Percentiles rank a stretch among this genome's conserved stretches.
phyloP scores from a whole-genome alignment of 2,888 invertebrate species.

The Tillus elongatus region DNA sequence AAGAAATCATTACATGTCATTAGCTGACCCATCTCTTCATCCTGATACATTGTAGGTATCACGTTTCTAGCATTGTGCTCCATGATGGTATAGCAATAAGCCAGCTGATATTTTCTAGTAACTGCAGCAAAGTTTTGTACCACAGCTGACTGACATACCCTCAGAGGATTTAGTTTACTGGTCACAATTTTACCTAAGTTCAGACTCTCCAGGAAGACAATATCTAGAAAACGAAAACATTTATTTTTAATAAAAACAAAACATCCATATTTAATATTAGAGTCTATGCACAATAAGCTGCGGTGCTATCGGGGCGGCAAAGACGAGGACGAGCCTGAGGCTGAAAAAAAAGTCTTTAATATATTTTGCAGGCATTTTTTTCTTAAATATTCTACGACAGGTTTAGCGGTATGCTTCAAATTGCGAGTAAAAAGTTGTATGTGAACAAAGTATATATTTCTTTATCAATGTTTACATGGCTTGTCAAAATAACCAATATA shows the following conservation, averaged over 20 bases:
- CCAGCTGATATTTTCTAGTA: slow-evolving; percentile 76
- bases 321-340: too few species aligned
- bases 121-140: slow-evolving; percentile 73
- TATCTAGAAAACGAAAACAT: slow-evolving; percentile 50
- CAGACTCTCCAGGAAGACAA: slow-evolving; percentile 69
- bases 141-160: slow-evolving; percentile 68
- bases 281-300: too few species aligned
- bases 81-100: slow-evolving; percentile 84
- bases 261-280: too few species aligned
- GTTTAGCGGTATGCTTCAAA: too few species aligned
- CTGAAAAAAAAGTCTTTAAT: too few species aligned
- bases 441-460: too few species aligned
- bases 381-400: too few species aligned
- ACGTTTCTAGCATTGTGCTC: slow-evolving; percentile 67
- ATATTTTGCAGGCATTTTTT: too few species aligned
- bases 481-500: too few species aligned
- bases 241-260: slow-evolving; percentile 9
- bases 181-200: slow-evolving; percentile 81
- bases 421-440: too few species aligned
- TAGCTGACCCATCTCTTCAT: slow-evolving; percentile 39
- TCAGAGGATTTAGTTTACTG: slow-evolving; percentile 78
- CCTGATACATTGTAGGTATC: slow-evolving; percentile 49
- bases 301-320: too few species aligned
- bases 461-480: too few species aligned
- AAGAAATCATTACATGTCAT: slow-evolving; percentile 40